Evolutionary conservation across 1,140 invertebrate genomes (phyloP).

Genomic region (Brachionus rotundiformis): DNA sequence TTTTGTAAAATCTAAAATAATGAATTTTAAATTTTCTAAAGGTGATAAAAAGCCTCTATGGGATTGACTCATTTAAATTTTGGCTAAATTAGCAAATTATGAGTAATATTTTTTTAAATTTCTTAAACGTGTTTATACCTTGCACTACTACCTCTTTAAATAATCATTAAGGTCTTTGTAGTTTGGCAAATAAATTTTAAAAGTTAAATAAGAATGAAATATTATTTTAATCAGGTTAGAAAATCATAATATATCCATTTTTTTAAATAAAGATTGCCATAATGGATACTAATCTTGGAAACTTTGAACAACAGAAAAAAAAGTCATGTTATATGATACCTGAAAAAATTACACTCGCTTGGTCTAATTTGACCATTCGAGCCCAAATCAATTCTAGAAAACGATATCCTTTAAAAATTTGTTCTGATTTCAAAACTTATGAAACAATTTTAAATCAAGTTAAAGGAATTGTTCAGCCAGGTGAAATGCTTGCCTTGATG

Average conservation of each 20-base stretch:
- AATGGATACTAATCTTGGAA: not conserved
- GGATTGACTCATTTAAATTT: not conserved
- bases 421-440: not conserved
- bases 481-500: constrained; percentile 41
- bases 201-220: not conserved
- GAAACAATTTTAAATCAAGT: constrained; percentile 38
- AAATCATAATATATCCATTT: not conserved
- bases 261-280: not conserved
- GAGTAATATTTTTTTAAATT: not conserved
- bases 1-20: too few species aligned
- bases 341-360: not conserved
- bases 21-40: not conserved
- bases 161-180: not conserved
- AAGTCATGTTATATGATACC: not conserved
- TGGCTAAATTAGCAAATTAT: not conserved
- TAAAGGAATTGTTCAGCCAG: constrained; percentile 46
- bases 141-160: not conserved
- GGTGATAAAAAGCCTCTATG: not conserved
- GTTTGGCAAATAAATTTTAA: not conserved
- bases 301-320: not conserved
- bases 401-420: not conserved
- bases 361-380: constrained; percentile 3
- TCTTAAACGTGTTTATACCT: not conserved
- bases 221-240: not conserved
- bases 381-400: not conserved